Evolutionary conservation across 1,140 invertebrate genomes (phyloP).

Genomic region (Eriocheir sinensis): DNA sequence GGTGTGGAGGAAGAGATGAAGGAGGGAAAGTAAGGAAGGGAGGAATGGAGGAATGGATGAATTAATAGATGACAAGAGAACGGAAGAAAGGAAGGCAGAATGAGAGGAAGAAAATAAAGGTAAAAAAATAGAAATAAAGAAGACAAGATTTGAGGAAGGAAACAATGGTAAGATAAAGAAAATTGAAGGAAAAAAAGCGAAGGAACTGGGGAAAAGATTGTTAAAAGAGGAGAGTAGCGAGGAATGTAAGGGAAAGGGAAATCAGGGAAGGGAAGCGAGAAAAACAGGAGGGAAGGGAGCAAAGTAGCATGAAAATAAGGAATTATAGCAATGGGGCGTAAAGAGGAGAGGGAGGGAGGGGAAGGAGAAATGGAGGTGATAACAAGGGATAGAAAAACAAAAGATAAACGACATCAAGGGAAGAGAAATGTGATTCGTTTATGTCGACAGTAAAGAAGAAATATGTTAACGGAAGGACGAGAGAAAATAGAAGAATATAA

Average conservation of each 20-base stretch:
- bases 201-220: neutral
- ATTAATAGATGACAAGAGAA: neutral
- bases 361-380: too few species aligned
- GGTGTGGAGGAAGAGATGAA: neutral
- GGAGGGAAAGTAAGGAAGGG: neutral
- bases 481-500: too few species aligned
- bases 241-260: too few species aligned
- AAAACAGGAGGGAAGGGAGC: neutral
- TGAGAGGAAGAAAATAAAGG: neutral
- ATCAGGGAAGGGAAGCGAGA: too few species aligned
- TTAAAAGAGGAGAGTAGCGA: neutral
- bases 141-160: neutral
- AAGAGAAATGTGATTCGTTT: too few species aligned
- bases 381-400: too few species aligned
- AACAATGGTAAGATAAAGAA: neutral
- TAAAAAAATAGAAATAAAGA: neutral
- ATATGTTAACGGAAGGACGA: too few species aligned
- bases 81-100: neutral
- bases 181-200: neutral
- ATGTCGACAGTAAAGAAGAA: neutral
- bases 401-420: too few species aligned
- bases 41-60: neutral
- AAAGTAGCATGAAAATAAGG: neutral
- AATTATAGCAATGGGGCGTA: neutral
- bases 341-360: neutral